A percentile compares a stretch with the other conserved stretches of the same genome.
These are phyloP conservation scores for Tympanoctomys barrerae DNA, from an alignment of 2,797 vertebrate genomes.

Conservation along the genomic window DNA sequence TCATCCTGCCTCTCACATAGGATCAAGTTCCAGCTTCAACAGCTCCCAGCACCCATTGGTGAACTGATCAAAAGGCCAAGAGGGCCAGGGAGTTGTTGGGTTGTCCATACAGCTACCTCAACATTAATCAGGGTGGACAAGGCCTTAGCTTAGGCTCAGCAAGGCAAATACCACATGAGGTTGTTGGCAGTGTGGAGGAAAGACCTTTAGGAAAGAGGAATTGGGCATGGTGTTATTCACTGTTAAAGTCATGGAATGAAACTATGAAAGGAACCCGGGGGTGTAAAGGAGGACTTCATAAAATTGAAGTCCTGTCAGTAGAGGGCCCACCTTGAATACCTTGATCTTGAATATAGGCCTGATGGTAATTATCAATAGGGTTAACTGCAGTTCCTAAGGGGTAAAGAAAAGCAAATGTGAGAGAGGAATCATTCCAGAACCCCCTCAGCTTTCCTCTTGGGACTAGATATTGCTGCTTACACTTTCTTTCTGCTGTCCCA, in stretches of 20 bases:
- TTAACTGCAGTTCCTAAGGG: background rate
- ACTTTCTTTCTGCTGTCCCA: background rate
- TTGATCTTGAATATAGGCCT: background rate
- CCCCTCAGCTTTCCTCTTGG: accelerated
- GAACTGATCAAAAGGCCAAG: background rate
- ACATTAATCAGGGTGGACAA: background rate
- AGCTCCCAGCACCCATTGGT: background rate
- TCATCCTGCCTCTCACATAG: too few relatives aligned
- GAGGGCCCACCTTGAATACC: background rate
- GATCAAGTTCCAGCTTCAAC: too few relatives aligned
- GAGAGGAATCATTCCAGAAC: background rate
- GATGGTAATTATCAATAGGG: background rate
- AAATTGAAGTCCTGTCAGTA: background rate
- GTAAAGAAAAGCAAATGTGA: background rate
- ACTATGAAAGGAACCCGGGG: background rate
- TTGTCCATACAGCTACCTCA: accelerated
- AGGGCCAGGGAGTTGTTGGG: background rate
- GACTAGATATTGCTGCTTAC: background rate
- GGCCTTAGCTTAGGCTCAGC: background rate
- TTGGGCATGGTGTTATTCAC: background rate
- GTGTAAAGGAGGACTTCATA: background rate
- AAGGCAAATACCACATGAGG: background rate
- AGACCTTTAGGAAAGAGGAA: background rate
- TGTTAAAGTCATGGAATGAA: background rate
- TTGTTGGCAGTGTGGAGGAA: background rate